Conservation (phyloP, 1,140 invertebrate genomes). For the Drosophila prosaltans region DNA sequence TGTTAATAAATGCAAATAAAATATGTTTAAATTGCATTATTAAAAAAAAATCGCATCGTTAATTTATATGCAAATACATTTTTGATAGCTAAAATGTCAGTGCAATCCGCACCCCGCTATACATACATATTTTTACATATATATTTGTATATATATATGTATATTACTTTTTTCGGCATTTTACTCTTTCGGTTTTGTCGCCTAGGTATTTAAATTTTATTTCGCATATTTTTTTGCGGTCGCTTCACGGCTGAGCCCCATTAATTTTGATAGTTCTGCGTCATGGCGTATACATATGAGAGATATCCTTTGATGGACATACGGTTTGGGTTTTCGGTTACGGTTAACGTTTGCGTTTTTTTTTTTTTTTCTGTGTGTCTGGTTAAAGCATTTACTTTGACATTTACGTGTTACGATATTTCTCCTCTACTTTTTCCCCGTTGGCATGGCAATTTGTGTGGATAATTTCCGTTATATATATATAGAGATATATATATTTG, state of each 20-base stretch:
- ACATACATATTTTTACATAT: neutral
- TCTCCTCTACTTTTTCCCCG: constrained; percentile 5
- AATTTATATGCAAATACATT: constrained; percentile 81
- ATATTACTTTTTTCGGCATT: constrained; percentile 8
- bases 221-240: constrained; percentile 54
- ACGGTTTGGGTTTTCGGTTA: constrained; percentile 13
- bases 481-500: neutral
- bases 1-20: constrained; percentile 80
- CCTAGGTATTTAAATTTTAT: constrained; percentile 72
- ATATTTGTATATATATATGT: neutral
- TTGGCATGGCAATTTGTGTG: constrained; percentile 50
- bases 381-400: constrained; percentile 49
- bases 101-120: constrained; percentile 18
- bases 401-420: constrained; percentile 26
- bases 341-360: no score
- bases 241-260: constrained; percentile 49
- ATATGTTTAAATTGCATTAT: constrained; percentile 81
- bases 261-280: constrained; percentile 76
- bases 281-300: constrained; percentile 45
- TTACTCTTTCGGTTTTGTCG: constrained; percentile 23
- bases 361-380: neutral
- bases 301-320: constrained; percentile 69
- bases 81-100: constrained; percentile 80
- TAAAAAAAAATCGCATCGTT: constrained; percentile 74
- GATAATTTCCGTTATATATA: neutral